Base-by-base conservation (phyloP, 2,113 vertebrate genomes). In the Globicephala melas region DNA sequence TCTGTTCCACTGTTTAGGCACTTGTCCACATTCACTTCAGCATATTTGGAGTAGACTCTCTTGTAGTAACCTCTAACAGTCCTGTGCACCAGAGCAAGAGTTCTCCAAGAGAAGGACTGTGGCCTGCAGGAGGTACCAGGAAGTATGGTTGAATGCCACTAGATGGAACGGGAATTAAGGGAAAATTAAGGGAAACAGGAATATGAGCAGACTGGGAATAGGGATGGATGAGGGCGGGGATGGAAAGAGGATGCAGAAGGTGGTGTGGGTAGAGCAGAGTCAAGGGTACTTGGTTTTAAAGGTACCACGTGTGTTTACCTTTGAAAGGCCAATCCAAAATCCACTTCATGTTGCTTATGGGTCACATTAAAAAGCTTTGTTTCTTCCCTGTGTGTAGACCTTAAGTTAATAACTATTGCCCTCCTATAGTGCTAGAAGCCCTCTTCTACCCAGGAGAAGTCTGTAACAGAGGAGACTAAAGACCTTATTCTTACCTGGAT, bases 401-500 rank as follows among this genome's bases (percentile, higher is more conserved):
- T 47, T 47, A 62, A 62, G 15, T 65, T 65, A 79, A 81, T 80
- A 77, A 77, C 11, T 33, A 63, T 21, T 4, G 11, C 12, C n/a
- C n/a, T 38, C 25, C 9, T 5, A 10, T 28, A 60, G 5, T 38
- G 77, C 36, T 41, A 23, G 41, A 92, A 88, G 25, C 12, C 9
- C 26, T 58, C 28, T 36, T 76, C 25, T 36, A 76, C 26, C 67
- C 28, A 65, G 38, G 17, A 93, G 28, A 55, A 50, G 50, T 65
- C 50, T 95, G 15, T 33, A 3, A 60, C 47, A 15, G 33, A 95
- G 25, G 50, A 62, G 1, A 15, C 20, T 21, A 65, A 82, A 94
- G 36, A 10, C 2, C 21, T 53, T 67, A 6, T 79, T 76, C 98
- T 96, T 95, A 99, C 99, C 99, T 98, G 97, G 65, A 2, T 99